Percentiles rank a stretch among this genome's conserved stretches.
Conservation (phyloP, 2,113 vertebrate species). For the Crotalus viridis region DNA sequence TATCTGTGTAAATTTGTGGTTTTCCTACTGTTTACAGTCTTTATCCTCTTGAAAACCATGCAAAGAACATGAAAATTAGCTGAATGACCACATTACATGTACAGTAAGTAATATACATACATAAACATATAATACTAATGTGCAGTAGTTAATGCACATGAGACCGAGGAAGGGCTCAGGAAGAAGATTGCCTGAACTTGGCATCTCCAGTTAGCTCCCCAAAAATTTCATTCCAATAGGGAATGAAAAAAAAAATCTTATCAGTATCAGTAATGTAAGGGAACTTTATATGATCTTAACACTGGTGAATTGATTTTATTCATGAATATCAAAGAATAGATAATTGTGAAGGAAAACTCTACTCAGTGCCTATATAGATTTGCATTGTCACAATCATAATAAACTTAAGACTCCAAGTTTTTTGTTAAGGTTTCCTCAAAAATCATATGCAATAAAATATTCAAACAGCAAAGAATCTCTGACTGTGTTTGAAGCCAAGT, state of each 20-base stretch:
- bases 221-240: no score
- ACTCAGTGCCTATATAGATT: background rate
- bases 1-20: background rate
- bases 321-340: background rate
- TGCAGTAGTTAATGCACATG: background rate
- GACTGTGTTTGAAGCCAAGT: background rate
- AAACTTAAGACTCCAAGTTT: background rate
- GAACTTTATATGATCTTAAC: background rate
- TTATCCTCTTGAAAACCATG: background rate
- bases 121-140: background rate
- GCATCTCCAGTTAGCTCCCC: background rate
- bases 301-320: background rate
- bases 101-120: background rate
- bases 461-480: background rate
- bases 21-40: background rate
- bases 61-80: background rate
- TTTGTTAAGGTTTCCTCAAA: conserved; percentile 11
- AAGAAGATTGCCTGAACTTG: background rate
- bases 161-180: background rate
- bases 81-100: background rate
- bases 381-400: background rate
- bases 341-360: background rate
- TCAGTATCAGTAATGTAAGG: background rate
- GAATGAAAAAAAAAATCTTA: no score
- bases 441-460: background rate